Percentiles rank a stretch among this genome's conserved stretches.
Evolutionary conservation across 2,888 invertebrate genomes (phyloP).

Genomic region (Tipula helvola): DNA sequence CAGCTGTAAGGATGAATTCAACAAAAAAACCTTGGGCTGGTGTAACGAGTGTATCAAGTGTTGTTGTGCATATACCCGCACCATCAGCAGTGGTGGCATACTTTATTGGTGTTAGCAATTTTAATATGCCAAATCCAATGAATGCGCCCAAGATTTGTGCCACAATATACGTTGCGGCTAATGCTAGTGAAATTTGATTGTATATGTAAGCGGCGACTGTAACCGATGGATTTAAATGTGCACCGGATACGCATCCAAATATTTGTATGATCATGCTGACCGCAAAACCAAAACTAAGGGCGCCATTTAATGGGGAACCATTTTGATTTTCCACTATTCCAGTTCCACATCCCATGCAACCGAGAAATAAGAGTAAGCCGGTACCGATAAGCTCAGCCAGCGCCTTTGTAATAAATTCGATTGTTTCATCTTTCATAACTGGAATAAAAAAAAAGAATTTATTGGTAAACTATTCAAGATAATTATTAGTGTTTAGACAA

Average conservation of each 20-base stretch:
- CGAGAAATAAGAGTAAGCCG: conserved; percentile 50
- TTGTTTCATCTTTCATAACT: conserved; percentile 27
- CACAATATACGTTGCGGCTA: conserved; percentile 47
- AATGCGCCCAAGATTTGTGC: conserved; percentile 55
- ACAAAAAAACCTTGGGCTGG: conserved; percentile 43
- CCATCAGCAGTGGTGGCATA: conserved; percentile 21
- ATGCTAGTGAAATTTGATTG: conserved; percentile 23
- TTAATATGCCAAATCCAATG: conserved; percentile 55
- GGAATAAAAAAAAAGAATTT: neutral
- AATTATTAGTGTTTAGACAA: no score
- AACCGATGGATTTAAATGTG: conserved; percentile 66
- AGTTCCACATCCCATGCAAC: conserved; percentile 54
- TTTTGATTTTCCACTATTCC: conserved; percentile 20
- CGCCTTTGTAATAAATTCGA: conserved; percentile 36
- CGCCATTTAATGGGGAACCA: conserved; percentile 28
- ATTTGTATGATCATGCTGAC: conserved; percentile 52
- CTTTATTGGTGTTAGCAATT: conserved; percentile 39
- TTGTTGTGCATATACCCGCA: conserved; percentile 48
- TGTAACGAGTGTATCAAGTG: conserved; percentile 38
- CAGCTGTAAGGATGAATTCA: conserved; percentile 50
- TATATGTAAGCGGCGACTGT: conserved; percentile 38
- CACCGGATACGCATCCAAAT: conserved; percentile 66
- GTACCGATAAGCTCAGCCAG: conserved; percentile 57
- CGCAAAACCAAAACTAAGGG: conserved; percentile 48
- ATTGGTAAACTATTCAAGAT: neutral